Evolutionary conservation across 2,113 vertebrate species (phyloP).

Genomic region (Benitochromis conjunctus): DNA sequence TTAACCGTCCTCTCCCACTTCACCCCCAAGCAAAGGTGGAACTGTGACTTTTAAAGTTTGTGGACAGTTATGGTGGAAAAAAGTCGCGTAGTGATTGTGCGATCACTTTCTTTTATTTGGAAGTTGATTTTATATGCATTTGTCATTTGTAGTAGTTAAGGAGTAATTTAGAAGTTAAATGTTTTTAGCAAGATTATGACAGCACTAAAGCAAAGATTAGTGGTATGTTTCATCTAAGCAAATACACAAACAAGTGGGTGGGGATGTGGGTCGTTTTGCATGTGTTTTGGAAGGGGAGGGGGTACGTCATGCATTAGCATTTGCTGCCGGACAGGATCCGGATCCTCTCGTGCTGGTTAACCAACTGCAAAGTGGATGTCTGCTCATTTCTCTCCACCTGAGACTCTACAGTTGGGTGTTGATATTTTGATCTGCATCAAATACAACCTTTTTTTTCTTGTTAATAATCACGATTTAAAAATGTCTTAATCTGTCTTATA

Average conservation of each 20-base stretch:
- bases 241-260: background rate
- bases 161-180: background rate
- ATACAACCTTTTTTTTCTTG: background rate
- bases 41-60: background rate
- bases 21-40: background rate
- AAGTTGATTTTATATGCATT: background rate
- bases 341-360: slow-evolving; percentile 39
- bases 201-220: background rate
- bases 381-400: background rate
- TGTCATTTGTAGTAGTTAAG: background rate
- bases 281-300: background rate
- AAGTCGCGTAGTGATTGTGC: accelerated
- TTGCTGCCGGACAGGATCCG: background rate
- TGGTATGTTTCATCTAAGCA: background rate
- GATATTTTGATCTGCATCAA: background rate
- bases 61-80: background rate
- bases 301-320: background rate
- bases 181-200: background rate
- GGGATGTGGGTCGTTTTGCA: background rate
- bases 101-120: background rate
- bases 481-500: background rate
- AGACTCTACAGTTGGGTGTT: background rate
- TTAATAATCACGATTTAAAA: background rate
- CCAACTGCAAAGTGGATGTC: background rate
- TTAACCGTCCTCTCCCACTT: background rate